A percentile compares a stretch with the other conserved stretches of the same genome.
These are phyloP conservation scores for Koerneria pararmatus DNA, from an alignment of 2,888 invertebrate species.

Conservation along the genomic window DNA sequence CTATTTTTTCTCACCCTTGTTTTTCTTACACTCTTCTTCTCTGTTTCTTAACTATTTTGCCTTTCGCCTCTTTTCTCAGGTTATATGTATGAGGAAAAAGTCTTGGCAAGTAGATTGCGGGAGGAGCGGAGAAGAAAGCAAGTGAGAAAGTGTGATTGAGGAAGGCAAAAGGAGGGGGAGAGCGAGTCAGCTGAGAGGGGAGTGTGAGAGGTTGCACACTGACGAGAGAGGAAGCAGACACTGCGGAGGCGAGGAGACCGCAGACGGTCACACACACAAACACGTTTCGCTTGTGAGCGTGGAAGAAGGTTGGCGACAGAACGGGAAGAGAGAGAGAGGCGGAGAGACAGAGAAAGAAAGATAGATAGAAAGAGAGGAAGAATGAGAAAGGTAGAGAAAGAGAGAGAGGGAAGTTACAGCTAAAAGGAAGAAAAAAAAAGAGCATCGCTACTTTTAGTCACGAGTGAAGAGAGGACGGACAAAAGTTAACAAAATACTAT, in stretches of 20 bases:
- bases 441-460: conserved; percentile 7
- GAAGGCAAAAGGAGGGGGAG: too few relatives aligned
- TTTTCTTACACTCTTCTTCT: not conserved
- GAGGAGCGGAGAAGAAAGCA: too few relatives aligned
- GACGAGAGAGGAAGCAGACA: too few relatives aligned
- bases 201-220: too few relatives aligned
- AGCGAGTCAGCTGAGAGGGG: not conserved
- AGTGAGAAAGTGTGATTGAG: too few relatives aligned
- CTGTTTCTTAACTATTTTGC: conserved; percentile 4
- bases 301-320: not conserved
- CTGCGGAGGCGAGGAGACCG: not conserved
- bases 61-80: conserved; percentile 5
- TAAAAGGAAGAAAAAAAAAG: not conserved
- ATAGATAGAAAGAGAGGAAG: too few relatives aligned
- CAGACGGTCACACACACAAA: not conserved
- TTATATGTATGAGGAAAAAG: not conserved
- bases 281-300: not conserved
- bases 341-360: not conserved
- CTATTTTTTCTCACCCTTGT: conserved; percentile 12
- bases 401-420: conserved; percentile 5
- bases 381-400: conserved; percentile 5
- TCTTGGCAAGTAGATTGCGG: too few relatives aligned
- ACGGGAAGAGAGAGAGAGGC: not conserved
- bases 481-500: too few relatives aligned
- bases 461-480: too few relatives aligned